phyloP scores from a whole-genome alignment of 2,888 invertebrate species.

The Spisula subtruncata region DNA sequence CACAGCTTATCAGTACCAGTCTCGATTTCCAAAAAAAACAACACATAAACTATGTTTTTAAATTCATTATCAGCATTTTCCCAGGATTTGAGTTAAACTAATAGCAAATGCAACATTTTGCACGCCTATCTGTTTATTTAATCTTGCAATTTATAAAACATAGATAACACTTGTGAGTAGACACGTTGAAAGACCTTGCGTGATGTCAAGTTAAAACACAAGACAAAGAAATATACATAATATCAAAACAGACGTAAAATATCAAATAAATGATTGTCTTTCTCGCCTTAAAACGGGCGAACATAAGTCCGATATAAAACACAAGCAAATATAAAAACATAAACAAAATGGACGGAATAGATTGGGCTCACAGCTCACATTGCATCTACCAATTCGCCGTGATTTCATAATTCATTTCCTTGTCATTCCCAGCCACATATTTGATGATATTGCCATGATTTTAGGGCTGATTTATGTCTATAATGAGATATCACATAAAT shows the following conservation, averaged over 20 bases:
- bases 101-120: conserved; percentile 33
- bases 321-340: conserved; percentile 14
- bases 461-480: conserved; percentile 29
- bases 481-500: conserved; percentile 26
- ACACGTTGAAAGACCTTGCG: neutral
- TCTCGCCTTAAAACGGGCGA: neutral
- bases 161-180: neutral
- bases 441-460: conserved; percentile 53
- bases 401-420: conserved; percentile 35
- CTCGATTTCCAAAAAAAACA: neutral
- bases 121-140: neutral
- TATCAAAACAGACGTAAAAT: conserved; percentile 7
- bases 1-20: neutral
- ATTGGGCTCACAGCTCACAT: conserved; percentile 60
- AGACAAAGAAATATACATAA: conserved; percentile 13
- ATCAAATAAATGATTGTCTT: neutral
- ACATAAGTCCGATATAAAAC: neutral
- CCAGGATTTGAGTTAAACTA: conserved; percentile 36
- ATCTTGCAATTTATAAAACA: neutral
- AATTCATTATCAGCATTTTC: conserved; percentile 13
- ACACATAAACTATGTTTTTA: neutral
- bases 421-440: neutral
- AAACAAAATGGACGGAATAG: conserved; percentile 71
- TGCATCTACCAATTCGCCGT: conserved; percentile 59
- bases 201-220: neutral